A percentile compares a stretch with the other conserved stretches of the same genome.
Conservation (phyloP, 2,797 vertebrate species). For the Thaleichthys pacificus region DNA sequence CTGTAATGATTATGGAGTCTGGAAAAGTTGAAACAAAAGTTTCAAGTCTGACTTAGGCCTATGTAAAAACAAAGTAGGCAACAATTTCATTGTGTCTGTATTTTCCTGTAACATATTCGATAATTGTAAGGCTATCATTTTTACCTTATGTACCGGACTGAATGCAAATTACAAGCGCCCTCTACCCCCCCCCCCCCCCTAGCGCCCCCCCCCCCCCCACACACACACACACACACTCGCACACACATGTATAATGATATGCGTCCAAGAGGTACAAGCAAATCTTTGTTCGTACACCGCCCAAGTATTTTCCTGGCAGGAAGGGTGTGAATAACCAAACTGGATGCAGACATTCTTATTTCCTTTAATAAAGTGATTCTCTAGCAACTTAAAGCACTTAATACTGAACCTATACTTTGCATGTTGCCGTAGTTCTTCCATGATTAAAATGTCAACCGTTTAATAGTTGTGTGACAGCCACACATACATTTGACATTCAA, state of each 20-base stretch:
- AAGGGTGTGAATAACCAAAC: slow-evolving; percentile 57
- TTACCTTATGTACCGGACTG: no score
- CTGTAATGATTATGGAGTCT: no score
- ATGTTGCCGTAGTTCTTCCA: slow-evolving; percentile 19
- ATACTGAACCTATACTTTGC: background rate
- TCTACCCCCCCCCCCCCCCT: slow-evolving; percentile 12
- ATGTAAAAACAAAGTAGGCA: no score
- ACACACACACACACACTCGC: slow-evolving; percentile 32
- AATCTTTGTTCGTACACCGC: slow-evolving; percentile 59
- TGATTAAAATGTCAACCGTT: slow-evolving; percentile 45
- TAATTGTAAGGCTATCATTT: no score
- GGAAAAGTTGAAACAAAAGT: no score
- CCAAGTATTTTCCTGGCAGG: slow-evolving; percentile 63
- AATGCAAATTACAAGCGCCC: slow-evolving; percentile 9
- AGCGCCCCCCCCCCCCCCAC: slow-evolving; percentile 24
- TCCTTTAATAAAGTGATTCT: slow-evolving; percentile 15
- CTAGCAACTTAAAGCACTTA: background rate
- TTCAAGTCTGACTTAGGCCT: no score
- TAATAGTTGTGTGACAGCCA: slow-evolving; percentile 42
- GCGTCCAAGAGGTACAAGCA: slow-evolving; percentile 58
- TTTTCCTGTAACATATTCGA: no score
- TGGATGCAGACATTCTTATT: slow-evolving; percentile 45
- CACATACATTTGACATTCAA: slow-evolving; percentile 21
- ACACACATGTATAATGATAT: slow-evolving; percentile 37
- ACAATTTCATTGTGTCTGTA: no score